Conservation (phyloP, 2,888 invertebrate genomes). For the Nemurella pictetii region DNA sequence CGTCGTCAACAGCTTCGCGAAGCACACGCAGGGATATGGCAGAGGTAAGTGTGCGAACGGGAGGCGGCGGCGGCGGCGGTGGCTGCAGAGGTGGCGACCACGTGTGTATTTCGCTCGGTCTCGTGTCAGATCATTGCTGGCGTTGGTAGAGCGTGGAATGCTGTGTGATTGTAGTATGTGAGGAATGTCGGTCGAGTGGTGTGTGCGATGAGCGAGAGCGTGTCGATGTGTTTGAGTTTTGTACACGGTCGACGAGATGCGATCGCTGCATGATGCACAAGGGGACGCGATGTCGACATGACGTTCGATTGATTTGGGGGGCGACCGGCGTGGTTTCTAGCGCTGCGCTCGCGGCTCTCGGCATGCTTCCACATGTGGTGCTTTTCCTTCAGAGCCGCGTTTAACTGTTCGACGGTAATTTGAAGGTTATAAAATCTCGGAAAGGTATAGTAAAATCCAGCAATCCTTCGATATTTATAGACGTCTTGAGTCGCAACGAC, state of each 20-base stretch:
- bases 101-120: neutral
- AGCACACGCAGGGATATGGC: slow-evolving; percentile 70
- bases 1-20: slow-evolving; percentile 73
- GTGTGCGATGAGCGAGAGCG: neutral
- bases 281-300: too few relatives aligned
- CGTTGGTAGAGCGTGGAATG: neutral
- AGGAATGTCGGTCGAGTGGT: neutral
- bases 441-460: too few relatives aligned
- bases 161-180: neutral
- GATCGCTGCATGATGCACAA: too few relatives aligned
- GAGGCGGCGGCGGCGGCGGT: neutral
- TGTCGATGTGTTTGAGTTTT: neutral
- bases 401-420: neutral
- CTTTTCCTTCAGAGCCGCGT: too few relatives aligned
- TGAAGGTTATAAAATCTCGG: neutral
- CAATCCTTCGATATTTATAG: too few relatives aligned
- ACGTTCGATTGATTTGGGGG: neutral
- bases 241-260: neutral
- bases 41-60: slow-evolving; percentile 64
- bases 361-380: neutral
- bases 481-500: too few relatives aligned
- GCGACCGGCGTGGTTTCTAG: neutral
- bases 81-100: neutral
- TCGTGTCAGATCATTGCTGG: neutral
- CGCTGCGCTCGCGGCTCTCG: too few relatives aligned